Conservation (phyloP, 64 coral and sea anemone species). For the Pocillopora damicornis region DNA sequence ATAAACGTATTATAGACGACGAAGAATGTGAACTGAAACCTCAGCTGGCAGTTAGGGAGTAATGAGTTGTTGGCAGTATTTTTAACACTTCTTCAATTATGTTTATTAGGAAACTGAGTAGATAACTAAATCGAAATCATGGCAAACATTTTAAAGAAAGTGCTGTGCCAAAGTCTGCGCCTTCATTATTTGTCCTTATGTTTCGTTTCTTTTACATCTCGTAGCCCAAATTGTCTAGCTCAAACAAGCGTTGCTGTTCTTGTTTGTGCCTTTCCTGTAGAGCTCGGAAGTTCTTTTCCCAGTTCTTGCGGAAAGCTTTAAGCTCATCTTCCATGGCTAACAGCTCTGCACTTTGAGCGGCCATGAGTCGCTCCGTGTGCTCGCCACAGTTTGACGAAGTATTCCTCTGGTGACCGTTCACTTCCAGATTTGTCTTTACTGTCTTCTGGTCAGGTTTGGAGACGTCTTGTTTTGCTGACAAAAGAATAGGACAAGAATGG, state of each 20-base stretch:
- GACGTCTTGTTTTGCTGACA: not conserved
- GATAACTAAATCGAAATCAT: too few relatives aligned
- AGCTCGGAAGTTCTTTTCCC: slow-evolving; percentile 62
- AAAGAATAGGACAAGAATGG: not conserved
- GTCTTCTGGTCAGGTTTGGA: slow-evolving; percentile 12
- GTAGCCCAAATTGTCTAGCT: slow-evolving; percentile 68
- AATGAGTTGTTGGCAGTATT: too few relatives aligned
- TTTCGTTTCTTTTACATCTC: slow-evolving; percentile 31
- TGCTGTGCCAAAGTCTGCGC: not conserved
- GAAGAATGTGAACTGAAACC: too few relatives aligned
- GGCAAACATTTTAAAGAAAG: too few relatives aligned
- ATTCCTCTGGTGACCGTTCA: not conserved
- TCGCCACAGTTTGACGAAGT: not conserved
- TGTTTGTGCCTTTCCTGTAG: slow-evolving; percentile 73
- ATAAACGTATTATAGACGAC: too few relatives aligned
- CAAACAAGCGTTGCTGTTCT: slow-evolving; percentile 73
- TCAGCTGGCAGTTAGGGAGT: too few relatives aligned
- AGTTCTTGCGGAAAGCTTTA: slow-evolving; percentile 55
- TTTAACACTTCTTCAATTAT: too few relatives aligned
- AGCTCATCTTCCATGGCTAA: slow-evolving; percentile 63
- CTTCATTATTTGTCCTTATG: not conserved
- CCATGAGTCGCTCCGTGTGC: slow-evolving; percentile 51
- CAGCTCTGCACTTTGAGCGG: slow-evolving; percentile 62
- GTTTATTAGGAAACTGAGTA: too few relatives aligned
- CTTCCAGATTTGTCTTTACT: not conserved